Evolutionary conservation across 2,113 vertebrate genomes (phyloP), one percentile per base, ranked within the genome.

Genomic region (Hemiscyllium ocellatum): DNA sequence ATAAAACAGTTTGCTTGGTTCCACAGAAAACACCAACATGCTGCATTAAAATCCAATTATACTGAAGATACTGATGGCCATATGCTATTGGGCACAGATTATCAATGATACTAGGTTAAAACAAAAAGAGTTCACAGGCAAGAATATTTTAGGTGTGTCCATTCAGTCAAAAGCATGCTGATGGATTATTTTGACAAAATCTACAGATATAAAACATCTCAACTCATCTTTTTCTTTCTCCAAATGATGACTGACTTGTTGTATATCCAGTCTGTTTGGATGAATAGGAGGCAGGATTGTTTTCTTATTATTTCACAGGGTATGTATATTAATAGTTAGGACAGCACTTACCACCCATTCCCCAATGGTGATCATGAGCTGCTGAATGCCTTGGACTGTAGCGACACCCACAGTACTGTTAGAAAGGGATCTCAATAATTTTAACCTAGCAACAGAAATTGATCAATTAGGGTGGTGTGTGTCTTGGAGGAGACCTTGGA

Each of bases 1-100:
- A 89, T 91, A 96, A 96, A 96, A 95, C 96, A 96, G 95, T 95
- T 78, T 52, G 72, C 42, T 95, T 42, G 95, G 96, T 93, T 97
- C 96, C 96, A 96, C 47, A 96, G 2, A 10, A 1, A 96, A 33
- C 66, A 87, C 95, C 96, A 37, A 96, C 47, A 95, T 72, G 80
- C 37, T 89, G 76, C 3, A 22, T 95, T 95, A 26, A 91, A 19
- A 93, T 93, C 26, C 17, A 93, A 66, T 93, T 37, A 93, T 66
- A 42, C 37, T 93, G 61, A 93, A 93, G 17, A 22, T 66, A 61
- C 15, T 22, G 89, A 93, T 93, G 8, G n/a, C 29, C 52, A 61
- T 33, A 56, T 33, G 6, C 56, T 13, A 65, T 90, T 61, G 29
- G n/a, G 13, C 78, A 80, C 89, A 91, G 89, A n/a, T 91, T 4